Conservation (phyloP, 1,140 invertebrate genomes). For the Phortica variegata region DNA sequence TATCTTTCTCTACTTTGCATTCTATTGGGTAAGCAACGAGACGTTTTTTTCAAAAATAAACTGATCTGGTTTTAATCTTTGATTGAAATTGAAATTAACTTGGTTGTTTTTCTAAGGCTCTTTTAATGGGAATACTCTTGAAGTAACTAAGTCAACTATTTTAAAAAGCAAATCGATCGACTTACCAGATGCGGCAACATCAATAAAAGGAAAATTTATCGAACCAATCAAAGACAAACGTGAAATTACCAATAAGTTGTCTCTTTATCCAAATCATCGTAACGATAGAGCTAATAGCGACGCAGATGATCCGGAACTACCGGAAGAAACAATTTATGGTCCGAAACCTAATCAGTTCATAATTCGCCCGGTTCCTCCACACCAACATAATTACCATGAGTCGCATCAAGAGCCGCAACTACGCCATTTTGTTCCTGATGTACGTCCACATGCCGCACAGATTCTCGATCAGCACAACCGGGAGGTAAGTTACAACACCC, state of each 20-base stretch:
- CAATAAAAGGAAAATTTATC: slow-evolving; percentile 17
- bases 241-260: slow-evolving; percentile 42
- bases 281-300: slow-evolving; percentile 11
- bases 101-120: too few relatives aligned
- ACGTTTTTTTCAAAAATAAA: too few relatives aligned
- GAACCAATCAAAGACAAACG: slow-evolving; percentile 47
- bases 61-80: too few relatives aligned
- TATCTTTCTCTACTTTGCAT: too few relatives aligned
- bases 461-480: slow-evolving; percentile 50
- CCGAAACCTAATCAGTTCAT: slow-evolving; percentile 50
- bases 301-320: slow-evolving; percentile 45
- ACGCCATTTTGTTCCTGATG: slow-evolving; percentile 44
- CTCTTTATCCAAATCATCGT: slow-evolving; percentile 47
- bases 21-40: too few relatives aligned
- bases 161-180: too few relatives aligned
- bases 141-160: too few relatives aligned
- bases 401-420: slow-evolving; percentile 46
- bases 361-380: slow-evolving; percentile 47
- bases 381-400: slow-evolving; percentile 46
- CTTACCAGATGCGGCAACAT: slow-evolving; percentile 4
- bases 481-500: slow-evolving; percentile 44
- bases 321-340: slow-evolving; percentile 51
- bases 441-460: slow-evolving; percentile 46
- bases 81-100: too few relatives aligned
- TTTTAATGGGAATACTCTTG: too few relatives aligned